Evolutionary conservation across 2,113 vertebrate genomes (phyloP), one percentile per base, ranked within the genome.

Genomic region (Scalopus aquaticus): DNA sequence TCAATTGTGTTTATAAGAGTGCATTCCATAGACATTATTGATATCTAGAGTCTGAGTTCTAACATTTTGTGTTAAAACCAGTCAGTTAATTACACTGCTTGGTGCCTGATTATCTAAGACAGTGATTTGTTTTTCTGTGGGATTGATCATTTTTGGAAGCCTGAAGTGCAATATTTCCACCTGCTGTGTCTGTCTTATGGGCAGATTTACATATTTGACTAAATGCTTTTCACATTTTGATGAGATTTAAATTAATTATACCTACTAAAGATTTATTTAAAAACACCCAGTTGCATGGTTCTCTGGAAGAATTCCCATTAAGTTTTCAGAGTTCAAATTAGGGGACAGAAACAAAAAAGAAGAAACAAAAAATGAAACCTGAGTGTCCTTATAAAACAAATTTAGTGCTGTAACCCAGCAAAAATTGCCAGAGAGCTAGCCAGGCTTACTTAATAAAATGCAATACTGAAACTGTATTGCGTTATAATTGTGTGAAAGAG

Each of bases 211-310:
- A 56, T 87, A 69, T 81, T 76, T 96, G 54, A 95, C 37, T 93
- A 88, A 74, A 69, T 88, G 16, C 17, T 60, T 6, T 70, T 96
- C 44, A 78, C 51, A 85, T 90, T 88, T 91, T 79, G 62, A 92
- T 87, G 54, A 90, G 9, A 92, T 91, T 90, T 87, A 91, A 96
- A 94, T 95, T 94, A 93, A 93, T 94, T 96, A 60, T 69, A 39
- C 16, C 22, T 65, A 58, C 39, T 88, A 81, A 77, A 69, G 17
- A 0, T 30, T 87, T 84, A 84, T 73, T 91, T 73, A 9, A 72
- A 95, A 81, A 88, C 83, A 37, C 30, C 42, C 26, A 26, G 5
- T 90, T 93, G 39, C 32, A 35, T 72, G 37, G 7, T 44, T 2
- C 49, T 46, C 37, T 88, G 65, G 24, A 87, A 80, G 39, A 80